phyloP scores from a whole-genome alignment of 1,140 invertebrate genomes.

The Drosophila miranda region DNA sequence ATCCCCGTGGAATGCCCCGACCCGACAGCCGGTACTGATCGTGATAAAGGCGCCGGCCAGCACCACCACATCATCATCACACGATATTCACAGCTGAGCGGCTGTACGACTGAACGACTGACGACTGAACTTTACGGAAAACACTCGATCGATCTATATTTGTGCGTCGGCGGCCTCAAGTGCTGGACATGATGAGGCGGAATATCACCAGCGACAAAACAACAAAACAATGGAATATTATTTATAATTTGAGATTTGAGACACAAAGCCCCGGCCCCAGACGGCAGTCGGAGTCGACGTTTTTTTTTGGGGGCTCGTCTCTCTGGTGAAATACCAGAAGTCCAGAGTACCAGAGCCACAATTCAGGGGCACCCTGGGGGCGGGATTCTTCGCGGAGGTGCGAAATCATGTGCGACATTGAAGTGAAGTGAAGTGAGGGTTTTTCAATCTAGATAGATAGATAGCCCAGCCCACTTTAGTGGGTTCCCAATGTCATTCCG shows the following conservation, averaged over 20 bases:
- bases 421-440: constrained; percentile 34
- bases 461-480: constrained; percentile 42
- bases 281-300: background rate
- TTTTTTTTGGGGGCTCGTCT: constrained; percentile 70
- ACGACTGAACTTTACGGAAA: too few relatives aligned
- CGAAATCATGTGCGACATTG: constrained; percentile 21
- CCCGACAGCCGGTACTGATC: constrained; percentile 38
- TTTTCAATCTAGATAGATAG: constrained; percentile 6
- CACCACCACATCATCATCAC: constrained; percentile 22
- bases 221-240: constrained; percentile 46
- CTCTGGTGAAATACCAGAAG: constrained; percentile 66
- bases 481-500: constrained; percentile 52
- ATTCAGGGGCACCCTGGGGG: constrained; percentile 5
- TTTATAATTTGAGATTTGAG: constrained; percentile 42
- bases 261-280: constrained; percentile 10
- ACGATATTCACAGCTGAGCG: constrained; percentile 24
- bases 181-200: constrained; percentile 40
- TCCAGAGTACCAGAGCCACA: constrained; percentile 23
- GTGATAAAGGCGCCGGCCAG: constrained; percentile 40
- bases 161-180: constrained; percentile 30
- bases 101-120: too few relatives aligned
- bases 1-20: constrained; percentile 29
- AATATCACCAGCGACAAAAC: constrained; percentile 20
- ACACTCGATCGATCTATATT: constrained; percentile 21
- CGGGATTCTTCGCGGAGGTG: background rate